phyloP scores from a whole-genome alignment of 2,888 invertebrate species.

The Graphium colonna region DNA sequence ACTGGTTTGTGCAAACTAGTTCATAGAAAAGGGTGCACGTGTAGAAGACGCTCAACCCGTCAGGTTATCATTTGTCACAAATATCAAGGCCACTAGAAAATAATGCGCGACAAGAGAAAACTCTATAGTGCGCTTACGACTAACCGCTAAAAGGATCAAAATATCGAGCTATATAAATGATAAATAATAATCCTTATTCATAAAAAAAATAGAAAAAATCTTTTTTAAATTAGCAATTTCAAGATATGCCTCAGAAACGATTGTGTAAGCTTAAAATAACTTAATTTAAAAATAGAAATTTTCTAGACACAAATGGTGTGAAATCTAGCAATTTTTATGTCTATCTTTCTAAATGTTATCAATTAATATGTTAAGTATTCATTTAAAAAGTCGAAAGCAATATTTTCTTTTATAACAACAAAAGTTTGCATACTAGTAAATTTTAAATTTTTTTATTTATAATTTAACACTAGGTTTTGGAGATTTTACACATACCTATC shows the following conservation, averaged over 20 bases:
- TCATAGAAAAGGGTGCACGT: conserved; percentile 27
- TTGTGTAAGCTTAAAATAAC: neutral
- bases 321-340: conserved; percentile 1
- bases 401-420: neutral
- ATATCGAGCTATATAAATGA: too few relatives aligned
- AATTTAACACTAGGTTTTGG: too few relatives aligned
- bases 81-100: conserved; percentile 24
- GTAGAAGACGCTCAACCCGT: conserved; percentile 19
- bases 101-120: conserved; percentile 21
- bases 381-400: conserved; percentile 5
- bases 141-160: conserved; percentile 4
- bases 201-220: conserved; percentile 3
- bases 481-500: too few relatives aligned
- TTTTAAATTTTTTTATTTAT: neutral
- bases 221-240: conserved; percentile 1
- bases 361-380: conserved; percentile 2
- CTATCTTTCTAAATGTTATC: neutral
- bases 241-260: neutral
- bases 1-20: conserved; percentile 28
- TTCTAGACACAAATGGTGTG: conserved; percentile 1
- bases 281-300: conserved; percentile 4
- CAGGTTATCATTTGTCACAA: conserved; percentile 23
- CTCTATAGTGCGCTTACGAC: conserved; percentile 13
- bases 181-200: too few relatives aligned
- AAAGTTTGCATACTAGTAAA: neutral